Evolutionary conservation across 2,888 invertebrate species (phyloP).

Genomic region (Drosophila acutilabella): DNA sequence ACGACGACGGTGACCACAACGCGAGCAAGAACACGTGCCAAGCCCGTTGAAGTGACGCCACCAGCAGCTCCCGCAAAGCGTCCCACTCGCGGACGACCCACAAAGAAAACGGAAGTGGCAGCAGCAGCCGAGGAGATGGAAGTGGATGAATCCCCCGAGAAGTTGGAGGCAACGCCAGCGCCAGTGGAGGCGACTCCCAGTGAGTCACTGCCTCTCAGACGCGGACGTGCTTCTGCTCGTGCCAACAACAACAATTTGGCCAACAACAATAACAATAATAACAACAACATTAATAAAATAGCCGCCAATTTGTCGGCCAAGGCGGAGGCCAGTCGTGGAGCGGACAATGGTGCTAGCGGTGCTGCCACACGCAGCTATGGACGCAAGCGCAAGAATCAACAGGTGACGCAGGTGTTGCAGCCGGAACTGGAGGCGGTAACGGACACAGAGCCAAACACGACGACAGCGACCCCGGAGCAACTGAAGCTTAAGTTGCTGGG

Average conservation of each 20-base stretch:
- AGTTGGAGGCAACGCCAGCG: slow-evolving; percentile 13
- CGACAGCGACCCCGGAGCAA: slow-evolving; percentile 35
- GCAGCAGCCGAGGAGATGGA: slow-evolving; percentile 44
- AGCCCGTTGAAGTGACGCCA: slow-evolving; percentile 32
- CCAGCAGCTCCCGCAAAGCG: slow-evolving; percentile 41
- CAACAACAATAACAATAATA: slow-evolving; percentile 51
- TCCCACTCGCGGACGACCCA: slow-evolving; percentile 65
- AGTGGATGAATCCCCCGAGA: slow-evolving; percentile 51
- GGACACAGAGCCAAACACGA: slow-evolving; percentile 1
- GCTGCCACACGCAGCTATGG: slow-evolving; percentile 76
- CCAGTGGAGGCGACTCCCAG: slow-evolving; percentile 25
- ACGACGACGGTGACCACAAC: slow-evolving; percentile 14
- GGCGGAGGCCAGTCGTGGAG: slow-evolving; percentile 67
- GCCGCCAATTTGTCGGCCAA: slow-evolving; percentile 81
- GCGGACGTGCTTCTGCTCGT: slow-evolving; percentile 77
- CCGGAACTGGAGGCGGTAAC: slow-evolving; percentile 15
- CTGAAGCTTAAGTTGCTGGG: slow-evolving; percentile 61
- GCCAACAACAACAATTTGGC: slow-evolving; percentile 78
- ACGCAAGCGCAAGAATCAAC: slow-evolving; percentile 84
- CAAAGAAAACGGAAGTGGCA: slow-evolving; percentile 35
- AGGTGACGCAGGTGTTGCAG: slow-evolving; percentile 72
- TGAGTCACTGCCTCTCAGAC: slow-evolving; percentile 54
- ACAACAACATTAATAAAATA: slow-evolving; percentile 80
- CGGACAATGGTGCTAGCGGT: slow-evolving; percentile 41
- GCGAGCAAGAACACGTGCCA: slow-evolving; percentile 44